Percentiles rank a stretch among this genome's conserved stretches.
phyloP scores from a whole-genome alignment of 1,140 invertebrate species.

The Aphaenogaster floridana region DNA sequence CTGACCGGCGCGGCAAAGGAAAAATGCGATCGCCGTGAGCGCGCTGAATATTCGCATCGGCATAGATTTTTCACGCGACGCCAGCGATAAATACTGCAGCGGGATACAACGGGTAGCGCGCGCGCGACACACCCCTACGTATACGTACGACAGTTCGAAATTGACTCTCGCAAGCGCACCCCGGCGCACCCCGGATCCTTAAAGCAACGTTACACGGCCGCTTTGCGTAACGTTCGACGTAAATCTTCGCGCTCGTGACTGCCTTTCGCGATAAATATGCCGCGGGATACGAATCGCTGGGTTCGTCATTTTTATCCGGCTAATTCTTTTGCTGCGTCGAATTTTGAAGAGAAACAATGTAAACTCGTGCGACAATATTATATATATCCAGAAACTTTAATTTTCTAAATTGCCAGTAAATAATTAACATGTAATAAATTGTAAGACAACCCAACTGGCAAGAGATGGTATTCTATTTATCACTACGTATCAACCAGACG shows the following conservation, averaged over 20 bases:
- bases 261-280: conserved; percentile 25
- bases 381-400: not conserved
- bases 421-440: too few species aligned
- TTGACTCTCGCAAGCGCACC: conserved; percentile 31
- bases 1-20: conserved; percentile 2
- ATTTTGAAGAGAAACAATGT: not conserved
- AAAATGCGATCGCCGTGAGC: conserved; percentile 57
- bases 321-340: not conserved
- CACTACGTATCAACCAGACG: too few species aligned
- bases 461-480: too few species aligned
- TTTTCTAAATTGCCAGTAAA: too few species aligned
- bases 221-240: conserved; percentile 38
- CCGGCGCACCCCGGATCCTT: not conserved
- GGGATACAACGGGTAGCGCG: not conserved
- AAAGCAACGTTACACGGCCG: conserved; percentile 1
- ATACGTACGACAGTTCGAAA: conserved; percentile 40
- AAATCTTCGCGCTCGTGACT: conserved; percentile 33
- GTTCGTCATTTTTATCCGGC: conserved; percentile 35
- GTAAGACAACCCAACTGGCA: too few species aligned
- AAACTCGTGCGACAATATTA: not conserved
- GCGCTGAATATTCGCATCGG: conserved; percentile 53
- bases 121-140: not conserved
- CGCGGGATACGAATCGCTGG: conserved; percentile 25
- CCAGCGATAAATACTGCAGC: conserved; percentile 52
- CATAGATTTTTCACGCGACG: conserved; percentile 54